Base-by-base conservation (phyloP, 2,888 invertebrate genomes). In the Myathropa florea region DNA sequence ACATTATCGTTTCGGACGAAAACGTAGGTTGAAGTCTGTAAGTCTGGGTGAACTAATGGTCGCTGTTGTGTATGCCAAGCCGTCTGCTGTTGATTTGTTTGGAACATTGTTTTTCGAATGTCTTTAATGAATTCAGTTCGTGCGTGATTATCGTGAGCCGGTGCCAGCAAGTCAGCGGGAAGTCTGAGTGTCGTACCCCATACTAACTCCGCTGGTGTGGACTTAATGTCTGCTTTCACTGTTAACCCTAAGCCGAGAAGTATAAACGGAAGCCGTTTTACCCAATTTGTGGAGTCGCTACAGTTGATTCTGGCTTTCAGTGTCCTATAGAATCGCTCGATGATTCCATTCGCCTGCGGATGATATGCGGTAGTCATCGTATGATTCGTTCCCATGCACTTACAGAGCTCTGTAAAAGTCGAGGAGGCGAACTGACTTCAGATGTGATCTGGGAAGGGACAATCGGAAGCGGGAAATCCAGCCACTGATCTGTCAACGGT, bases 241-340 rank as follows among this genome's bases (percentile, higher is more conserved):
- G 65, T 61, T n/a, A 57, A 2, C 75, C 75, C 0, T n/a, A n/a
- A n/a, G n/a, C n/a, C n/a, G n/a, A 75, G 75, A 9, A 60, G 65
- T 36, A 65, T 75, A 2, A 57, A 33, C 0, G 75, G 64, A n/a
- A 7, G 33, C 12, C 7, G 33, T 12, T 7, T 36, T 36, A 36
- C 33, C 33, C 10, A 36, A 12, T 30, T 39, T 10, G 39, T 39
- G 28, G 36, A 46, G 6, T 75, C 46, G 4, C 14, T 39, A 7
- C 65, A 67, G 39, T 67, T 67, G 12, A 59, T 39, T 1, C 65
- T 36, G 12, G 59, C 75, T 21, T 76, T 76, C 0, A 67, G n/a
- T 2, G 59, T 75, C 10, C 75, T 12, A 39, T 76, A 36, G 23
- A 76, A 76, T 26, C 26, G 30, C 23, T 61, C 61, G n/a, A 61